These are phyloP conservation scores for Eira barbara DNA, from an alignment of 2,113 vertebrate species.

Conservation along the genomic window DNA sequence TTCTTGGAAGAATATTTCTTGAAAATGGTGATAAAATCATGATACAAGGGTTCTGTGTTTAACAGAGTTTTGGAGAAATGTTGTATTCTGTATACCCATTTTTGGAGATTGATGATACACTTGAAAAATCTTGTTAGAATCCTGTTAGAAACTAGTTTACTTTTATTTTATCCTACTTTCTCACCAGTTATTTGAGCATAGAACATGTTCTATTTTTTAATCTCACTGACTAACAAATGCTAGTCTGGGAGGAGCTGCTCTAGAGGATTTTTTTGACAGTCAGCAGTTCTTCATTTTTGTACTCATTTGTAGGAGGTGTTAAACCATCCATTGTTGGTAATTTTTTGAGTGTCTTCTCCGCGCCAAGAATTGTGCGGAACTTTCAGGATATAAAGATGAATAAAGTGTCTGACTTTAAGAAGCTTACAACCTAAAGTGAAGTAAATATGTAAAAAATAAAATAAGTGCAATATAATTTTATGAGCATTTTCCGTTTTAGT, in stretches of 20 bases:
- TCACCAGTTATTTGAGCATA: neutral
- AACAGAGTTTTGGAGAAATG: neutral
- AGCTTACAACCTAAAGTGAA: neutral
- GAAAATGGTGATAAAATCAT: neutral
- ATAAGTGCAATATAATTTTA: neutral
- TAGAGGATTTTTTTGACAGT: neutral
- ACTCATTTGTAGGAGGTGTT: neutral
- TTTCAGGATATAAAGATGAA: neutral
- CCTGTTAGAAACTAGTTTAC: neutral
- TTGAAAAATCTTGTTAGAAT: neutral
- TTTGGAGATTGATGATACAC: neutral
- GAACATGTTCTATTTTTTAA: neutral
- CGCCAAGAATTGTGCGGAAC: neutral
- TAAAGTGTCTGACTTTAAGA: neutral
- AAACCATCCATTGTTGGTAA: neutral
- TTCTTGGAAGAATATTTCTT: neutral
- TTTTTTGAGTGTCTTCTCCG: neutral
- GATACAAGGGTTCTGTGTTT: neutral
- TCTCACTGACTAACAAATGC: neutral
- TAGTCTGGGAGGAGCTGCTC: neutral
- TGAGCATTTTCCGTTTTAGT: neutral
- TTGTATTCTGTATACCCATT: neutral
- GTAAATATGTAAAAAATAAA: neutral
- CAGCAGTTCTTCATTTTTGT: neutral
- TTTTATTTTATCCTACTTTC: neutral